These are phyloP conservation scores for Gopherus evgoodei DNA, from an alignment of 2,113 vertebrate species.

Conservation along the genomic window DNA sequence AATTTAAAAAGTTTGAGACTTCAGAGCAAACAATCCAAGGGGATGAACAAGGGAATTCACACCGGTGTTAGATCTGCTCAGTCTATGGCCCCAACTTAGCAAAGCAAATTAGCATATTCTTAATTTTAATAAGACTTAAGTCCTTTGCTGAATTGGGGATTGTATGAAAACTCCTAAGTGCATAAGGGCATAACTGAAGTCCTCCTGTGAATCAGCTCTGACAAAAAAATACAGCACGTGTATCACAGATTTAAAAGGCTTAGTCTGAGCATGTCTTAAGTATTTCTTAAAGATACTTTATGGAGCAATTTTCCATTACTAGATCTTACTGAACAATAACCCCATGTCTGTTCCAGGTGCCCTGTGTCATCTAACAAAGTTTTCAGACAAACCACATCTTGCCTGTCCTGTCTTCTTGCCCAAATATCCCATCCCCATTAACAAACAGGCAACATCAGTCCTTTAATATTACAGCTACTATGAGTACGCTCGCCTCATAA, in stretches of 20 bases:
- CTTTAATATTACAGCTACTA: neutral
- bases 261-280: neutral
- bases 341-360: neutral
- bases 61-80: constrained; percentile 3
- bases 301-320: neutral
- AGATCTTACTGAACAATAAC: neutral
- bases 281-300: neutral
- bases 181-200: neutral
- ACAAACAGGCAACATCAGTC: neutral
- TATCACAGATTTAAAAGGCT: neutral
- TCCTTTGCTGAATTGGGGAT: neutral
- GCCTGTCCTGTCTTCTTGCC: neutral
- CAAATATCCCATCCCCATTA: neutral
- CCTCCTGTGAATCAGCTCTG: neutral
- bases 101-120: constrained; percentile 6
- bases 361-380: neutral
- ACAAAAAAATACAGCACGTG: neutral
- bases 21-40: constrained; percentile 20
- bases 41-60: constrained; percentile 36
- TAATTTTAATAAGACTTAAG: neutral
- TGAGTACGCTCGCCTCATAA: neutral
- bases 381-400: neutral
- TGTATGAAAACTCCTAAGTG: neutral
- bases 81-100: neutral
- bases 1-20: constrained; percentile 65